A percentile compares a stretch with the other conserved stretches of the same genome.
phyloP scores from a whole-genome alignment of 2,113 vertebrate species.

The Peromyscus polionotus region DNA sequence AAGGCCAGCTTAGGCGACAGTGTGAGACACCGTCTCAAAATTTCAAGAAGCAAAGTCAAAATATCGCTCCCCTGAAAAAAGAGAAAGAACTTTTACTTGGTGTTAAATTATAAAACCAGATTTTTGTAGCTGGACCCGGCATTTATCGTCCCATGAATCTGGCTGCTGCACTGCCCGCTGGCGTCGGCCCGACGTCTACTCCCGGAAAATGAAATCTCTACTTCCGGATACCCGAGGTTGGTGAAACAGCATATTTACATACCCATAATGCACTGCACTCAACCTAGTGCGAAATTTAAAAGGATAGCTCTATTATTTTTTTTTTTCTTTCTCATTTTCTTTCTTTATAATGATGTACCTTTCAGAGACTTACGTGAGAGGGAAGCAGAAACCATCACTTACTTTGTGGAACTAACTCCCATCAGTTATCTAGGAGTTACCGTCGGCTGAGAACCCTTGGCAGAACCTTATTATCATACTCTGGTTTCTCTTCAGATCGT shows the following conservation, averaged over 20 bases:
- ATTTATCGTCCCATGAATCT: background rate
- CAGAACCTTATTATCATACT: fast-evolving
- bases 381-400: fast-evolving
- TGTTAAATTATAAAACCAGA: background rate
- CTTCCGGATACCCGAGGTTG: background rate
- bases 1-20: background rate
- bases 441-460: fast-evolving
- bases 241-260: background rate
- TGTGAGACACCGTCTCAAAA: background rate
- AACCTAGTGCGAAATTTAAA: background rate
- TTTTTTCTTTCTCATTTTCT: background rate
- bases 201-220: background rate
- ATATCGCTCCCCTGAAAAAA: background rate
- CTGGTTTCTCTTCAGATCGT: constrained; percentile 81
- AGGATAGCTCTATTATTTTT: background rate
- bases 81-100: background rate
- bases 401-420: background rate
- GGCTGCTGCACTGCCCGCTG: background rate
- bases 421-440: fast-evolving
- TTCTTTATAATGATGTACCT: fast-evolving
- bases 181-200: background rate
- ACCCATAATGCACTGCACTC: constrained; percentile 41
- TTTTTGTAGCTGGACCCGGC: background rate
- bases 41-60: background rate
- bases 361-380: fast-evolving